Percentiles rank a stretch among this genome's conserved stretches.
Conservation (phyloP, 2,797 vertebrate species). For the Lacerta viridis region DNA sequence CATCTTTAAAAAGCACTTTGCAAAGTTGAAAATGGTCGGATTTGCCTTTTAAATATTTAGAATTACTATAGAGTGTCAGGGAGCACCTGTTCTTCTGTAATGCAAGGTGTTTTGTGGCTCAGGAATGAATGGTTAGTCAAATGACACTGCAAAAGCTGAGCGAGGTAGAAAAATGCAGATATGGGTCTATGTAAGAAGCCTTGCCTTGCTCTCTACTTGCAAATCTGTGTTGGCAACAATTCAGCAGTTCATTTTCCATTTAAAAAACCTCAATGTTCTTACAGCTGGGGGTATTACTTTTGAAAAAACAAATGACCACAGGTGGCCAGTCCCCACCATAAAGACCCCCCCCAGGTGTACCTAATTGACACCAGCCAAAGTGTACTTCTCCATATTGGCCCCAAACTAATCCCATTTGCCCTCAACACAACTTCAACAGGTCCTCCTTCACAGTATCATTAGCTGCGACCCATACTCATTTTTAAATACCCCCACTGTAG, state of each 20-base stretch:
- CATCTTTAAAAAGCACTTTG: constrained; percentile 9
- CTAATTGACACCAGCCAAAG: not conserved
- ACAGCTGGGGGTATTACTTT: not conserved
- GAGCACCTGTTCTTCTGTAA: not conserved
- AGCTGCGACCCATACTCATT: not conserved
- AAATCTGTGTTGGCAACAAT: not conserved
- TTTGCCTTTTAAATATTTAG: not conserved
- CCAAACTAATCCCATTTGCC: not conserved
- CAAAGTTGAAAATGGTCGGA: not conserved
- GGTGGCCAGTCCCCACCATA: not conserved
- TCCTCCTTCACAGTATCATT: not conserved
- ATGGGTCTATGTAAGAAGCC: not conserved
- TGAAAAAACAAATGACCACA: not conserved
- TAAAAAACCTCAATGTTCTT: not conserved
- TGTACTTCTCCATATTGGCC: not conserved
- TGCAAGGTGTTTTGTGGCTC: not conserved
- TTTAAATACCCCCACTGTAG: not conserved
- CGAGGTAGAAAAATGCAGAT: not conserved
- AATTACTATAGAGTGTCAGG: not conserved
- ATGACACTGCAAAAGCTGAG: not conserved
- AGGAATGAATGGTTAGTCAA: constrained; percentile 4
- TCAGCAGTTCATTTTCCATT: not conserved
- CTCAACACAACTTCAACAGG: not conserved
- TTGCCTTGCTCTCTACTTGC: not conserved
- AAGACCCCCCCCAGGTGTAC: not conserved